These are phyloP conservation scores for Ooceraea biroi DNA, from an alignment of 1,140 invertebrate genomes.

Conservation along the genomic window DNA sequence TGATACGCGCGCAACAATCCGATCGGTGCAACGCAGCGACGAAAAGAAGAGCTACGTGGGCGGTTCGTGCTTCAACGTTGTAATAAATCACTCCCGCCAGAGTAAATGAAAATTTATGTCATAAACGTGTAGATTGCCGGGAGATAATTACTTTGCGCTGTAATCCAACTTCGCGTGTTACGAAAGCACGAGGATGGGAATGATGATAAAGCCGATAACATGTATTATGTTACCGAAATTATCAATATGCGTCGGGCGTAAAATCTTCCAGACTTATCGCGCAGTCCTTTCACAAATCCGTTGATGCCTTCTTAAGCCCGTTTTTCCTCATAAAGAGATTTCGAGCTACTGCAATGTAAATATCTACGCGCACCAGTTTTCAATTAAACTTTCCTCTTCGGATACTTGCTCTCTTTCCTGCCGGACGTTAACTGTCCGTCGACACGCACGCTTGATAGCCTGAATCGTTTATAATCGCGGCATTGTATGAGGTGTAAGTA, in stretches of 20 bases:
- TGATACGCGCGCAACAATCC: slow-evolving; percentile 26
- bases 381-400: not conserved
- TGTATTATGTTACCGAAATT: slow-evolving; percentile 43
- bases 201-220: slow-evolving; percentile 37
- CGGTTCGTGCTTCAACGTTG: slow-evolving; percentile 45
- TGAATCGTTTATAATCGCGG: slow-evolving; percentile 82
- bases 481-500: slow-evolving; percentile 79
- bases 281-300: not conserved
- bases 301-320: not conserved
- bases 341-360: not conserved
- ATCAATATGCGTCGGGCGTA: slow-evolving; percentile 3
- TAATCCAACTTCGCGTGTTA: slow-evolving; percentile 33
- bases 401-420: not conserved
- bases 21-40: slow-evolving; percentile 1
- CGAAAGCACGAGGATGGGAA: slow-evolving; percentile 42
- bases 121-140: slow-evolving; percentile 49
- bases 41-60: slow-evolving; percentile 44
- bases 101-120: slow-evolving; percentile 59
- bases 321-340: not conserved
- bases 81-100: slow-evolving; percentile 49
- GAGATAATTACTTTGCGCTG: slow-evolving; percentile 45
- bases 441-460: slow-evolving; percentile 77
- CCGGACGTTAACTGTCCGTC: slow-evolving; percentile 76
- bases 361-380: not conserved
- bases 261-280: not conserved